Percentiles rank a stretch among this genome's conserved stretches.
These are phyloP conservation scores for Cryptocephalus moraei DNA, from an alignment of 2,888 invertebrate genomes.

Conservation along the genomic window DNA sequence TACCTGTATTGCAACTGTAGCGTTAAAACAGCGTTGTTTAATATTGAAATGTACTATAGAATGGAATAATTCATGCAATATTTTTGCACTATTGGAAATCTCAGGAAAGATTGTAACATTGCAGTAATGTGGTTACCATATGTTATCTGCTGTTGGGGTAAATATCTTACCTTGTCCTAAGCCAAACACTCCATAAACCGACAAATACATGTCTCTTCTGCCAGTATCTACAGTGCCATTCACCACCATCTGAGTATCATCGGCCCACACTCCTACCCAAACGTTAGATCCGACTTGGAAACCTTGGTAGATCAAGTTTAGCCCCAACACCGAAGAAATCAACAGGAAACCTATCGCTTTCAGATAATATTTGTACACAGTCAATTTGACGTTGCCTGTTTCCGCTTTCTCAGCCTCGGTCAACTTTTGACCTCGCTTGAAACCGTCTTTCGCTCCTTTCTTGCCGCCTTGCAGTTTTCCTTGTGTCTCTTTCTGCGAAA, in stretches of 20 bases:
- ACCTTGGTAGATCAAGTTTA: slow-evolving; percentile 40
- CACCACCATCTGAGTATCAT: slow-evolving; percentile 43
- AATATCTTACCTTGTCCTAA: slow-evolving; percentile 77
- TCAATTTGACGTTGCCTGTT: slow-evolving; percentile 27
- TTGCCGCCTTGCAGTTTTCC: background rate
- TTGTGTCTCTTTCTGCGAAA: background rate
- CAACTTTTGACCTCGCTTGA: slow-evolving; percentile 20
- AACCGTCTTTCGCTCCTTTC: background rate
- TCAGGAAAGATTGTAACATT: too few species aligned
- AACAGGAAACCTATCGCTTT: background rate
- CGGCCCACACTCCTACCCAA: slow-evolving; percentile 67
- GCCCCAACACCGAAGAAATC: background rate
- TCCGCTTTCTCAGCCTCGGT: slow-evolving; percentile 43
- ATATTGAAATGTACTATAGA: too few species aligned
- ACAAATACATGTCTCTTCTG: slow-evolving; percentile 65
- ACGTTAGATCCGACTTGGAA: slow-evolving; percentile 77
- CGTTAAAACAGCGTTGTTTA: too few species aligned
- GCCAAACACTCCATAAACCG: slow-evolving; percentile 78
- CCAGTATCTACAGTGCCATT: slow-evolving; percentile 48
- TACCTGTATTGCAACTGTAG: too few species aligned
- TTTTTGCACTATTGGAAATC: too few species aligned
- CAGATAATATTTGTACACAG: background rate
- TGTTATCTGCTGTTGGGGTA: too few species aligned
- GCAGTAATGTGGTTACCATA: too few species aligned
- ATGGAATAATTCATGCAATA: too few species aligned